Conservation (phyloP, 2,888 invertebrate genomes). For the Ophion ventricosus region DNA sequence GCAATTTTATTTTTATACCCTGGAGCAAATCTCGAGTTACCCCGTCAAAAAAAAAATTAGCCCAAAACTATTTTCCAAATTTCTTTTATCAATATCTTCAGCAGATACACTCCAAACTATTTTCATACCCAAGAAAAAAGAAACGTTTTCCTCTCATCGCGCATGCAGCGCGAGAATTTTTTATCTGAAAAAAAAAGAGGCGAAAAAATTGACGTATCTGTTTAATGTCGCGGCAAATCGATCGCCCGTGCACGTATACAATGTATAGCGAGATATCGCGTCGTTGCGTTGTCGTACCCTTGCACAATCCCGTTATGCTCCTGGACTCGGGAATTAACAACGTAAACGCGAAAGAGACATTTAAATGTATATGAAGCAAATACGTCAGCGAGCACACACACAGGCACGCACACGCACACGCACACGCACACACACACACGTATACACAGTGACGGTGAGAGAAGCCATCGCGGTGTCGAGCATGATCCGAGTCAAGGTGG, state of each 20-base stretch:
- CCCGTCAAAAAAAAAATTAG: too few relatives aligned
- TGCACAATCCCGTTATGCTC: background rate
- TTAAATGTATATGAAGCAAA: background rate
- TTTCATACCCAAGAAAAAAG: background rate
- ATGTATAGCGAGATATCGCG: too few relatives aligned
- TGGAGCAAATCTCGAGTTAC: too few relatives aligned
- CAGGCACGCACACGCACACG: slow-evolving; percentile 76
- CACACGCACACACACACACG: slow-evolving; percentile 70
- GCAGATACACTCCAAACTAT: too few relatives aligned
- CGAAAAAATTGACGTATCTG: background rate
- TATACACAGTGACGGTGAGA: slow-evolving; percentile 71
- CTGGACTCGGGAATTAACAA: slow-evolving; percentile 29
- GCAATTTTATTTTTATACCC: too few relatives aligned
- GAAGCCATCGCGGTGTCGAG: slow-evolving; percentile 55
- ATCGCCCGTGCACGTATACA: too few relatives aligned
- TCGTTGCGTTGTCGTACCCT: background rate
- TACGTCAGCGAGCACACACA: slow-evolving; percentile 58
- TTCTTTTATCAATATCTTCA: too few relatives aligned
- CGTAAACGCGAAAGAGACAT: slow-evolving; percentile 58
- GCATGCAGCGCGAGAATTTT: background rate
- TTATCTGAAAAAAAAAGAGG: background rate
- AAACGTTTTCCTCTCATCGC: background rate
- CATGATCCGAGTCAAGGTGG: slow-evolving; percentile 71
- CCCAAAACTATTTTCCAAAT: too few relatives aligned
- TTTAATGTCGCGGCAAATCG: background rate